Evolutionary conservation across 2,888 invertebrate species (phyloP), one percentile per base, ranked within the genome.

Genomic region (Orchestes rusci): DNA sequence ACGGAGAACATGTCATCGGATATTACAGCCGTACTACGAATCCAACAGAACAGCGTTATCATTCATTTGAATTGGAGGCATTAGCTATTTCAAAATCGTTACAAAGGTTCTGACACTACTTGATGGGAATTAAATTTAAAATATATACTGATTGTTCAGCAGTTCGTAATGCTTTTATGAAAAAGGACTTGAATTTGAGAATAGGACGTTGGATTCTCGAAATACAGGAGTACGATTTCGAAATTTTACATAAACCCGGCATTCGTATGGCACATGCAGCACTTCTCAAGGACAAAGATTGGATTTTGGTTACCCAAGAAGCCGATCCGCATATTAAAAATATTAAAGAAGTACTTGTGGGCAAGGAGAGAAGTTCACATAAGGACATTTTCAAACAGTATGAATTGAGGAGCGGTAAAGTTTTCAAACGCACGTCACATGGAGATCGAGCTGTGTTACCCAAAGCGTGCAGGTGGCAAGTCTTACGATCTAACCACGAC

Each of bases 41-140:
- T n/a, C 23, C 7, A 16, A 19, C 16, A 8, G 37, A 37, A 17
- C 16, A 16, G 5, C 23, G 23, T 15, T 39, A 20, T 23, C 19
- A 36, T 23, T 38, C 38, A 8, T 38, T 19, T n/a, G 39, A 27
- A 28, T 27, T 37, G 4, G 37, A 37, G 28, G 28, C 35, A n/a
- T 3, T 28, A 3, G 23, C 28, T 10, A 5, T 29, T 12, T 13
- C 31, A n/a, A 31, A 29, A 31, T 39, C 39, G 2, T 17, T 39
- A 8, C 17, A 39, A 16, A 29, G 31, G 4, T 41, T 41, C 33
- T 38, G 48, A 7, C 19, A 40, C 8, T 55, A 55, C 40, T 29
- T 55, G 27, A 27, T 38, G 2, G 54, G 53, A 4, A 33, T 50
- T 19, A 32, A 43, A 32, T 56, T 55, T 32, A 36, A 41, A 3